Conservation (phyloP, 1,140 invertebrate species). For the Cyclargus thomasi region DNA sequence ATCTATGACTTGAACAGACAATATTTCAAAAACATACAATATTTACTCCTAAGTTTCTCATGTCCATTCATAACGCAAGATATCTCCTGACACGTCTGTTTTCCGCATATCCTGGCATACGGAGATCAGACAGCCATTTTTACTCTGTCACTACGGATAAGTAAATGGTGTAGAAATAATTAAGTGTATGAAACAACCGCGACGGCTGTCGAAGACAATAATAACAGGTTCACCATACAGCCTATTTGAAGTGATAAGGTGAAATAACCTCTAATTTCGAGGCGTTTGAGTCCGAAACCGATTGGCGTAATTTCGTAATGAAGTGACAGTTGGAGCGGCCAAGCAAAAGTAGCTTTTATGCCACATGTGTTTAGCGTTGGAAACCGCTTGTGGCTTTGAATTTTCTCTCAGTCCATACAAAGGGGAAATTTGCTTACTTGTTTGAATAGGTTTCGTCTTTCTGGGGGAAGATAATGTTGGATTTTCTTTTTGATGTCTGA, state of each 20-base stretch:
- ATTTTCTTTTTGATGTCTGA: constrained; percentile 5
- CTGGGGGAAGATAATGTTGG: constrained; percentile 25
- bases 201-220: constrained; percentile 50
- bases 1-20: too few relatives aligned
- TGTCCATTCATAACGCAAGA: not conserved
- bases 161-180: constrained; percentile 56
- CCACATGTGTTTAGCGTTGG: not conserved
- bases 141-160: constrained; percentile 20
- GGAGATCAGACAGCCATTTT: constrained; percentile 23
- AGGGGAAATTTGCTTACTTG: constrained; percentile 53
- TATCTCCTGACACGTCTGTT: not conserved
- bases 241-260: constrained; percentile 50
- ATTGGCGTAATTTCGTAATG: not conserved
- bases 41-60: not conserved
- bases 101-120: not conserved
- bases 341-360: not conserved
- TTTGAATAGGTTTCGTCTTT: constrained; percentile 32
- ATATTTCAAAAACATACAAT: not conserved
- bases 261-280: not conserved
- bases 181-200: constrained; percentile 30
- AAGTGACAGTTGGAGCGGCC: not conserved
- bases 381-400: constrained; percentile 38
- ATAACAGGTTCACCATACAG: constrained; percentile 35
- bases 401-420: constrained; percentile 44
- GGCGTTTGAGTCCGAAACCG: not conserved